Base-by-base conservation (phyloP, 2,113 vertebrate genomes). In the Zosterops lateralis region DNA sequence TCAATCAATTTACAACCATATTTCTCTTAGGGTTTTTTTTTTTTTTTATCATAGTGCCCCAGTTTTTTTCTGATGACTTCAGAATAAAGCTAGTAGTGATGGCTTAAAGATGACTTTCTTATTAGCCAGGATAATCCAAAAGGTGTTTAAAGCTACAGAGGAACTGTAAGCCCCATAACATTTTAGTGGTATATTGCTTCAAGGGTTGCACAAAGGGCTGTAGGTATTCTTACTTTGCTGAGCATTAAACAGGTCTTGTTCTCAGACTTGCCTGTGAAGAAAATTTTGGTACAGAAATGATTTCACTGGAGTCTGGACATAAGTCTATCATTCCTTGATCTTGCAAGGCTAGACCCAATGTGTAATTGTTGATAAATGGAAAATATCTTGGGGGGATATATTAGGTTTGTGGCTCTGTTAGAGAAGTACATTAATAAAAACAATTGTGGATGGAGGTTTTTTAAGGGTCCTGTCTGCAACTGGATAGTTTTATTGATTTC, bases 1-100 rank as follows among this genome's bases (percentile, higher is more conserved):
- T 92, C 47, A 73, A 93, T 95, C 94, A 93, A 58, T 88, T 92
- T 96, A 53, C 73, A 31, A 56, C 50, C 38, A 78, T 21, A 65
- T 92, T 95, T 91, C 38, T 68, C 26, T 50, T 45, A 34, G 58
- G 29, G 12, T 38, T 47, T 61, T 89, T 90, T 87, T 91, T 42
- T 47, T 64, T 89, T 90, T 87, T 86, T 85, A 61, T 82, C 65
- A 56, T 75, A 42, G 18, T 24, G 21, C 85, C 61, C 10, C 8
- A 56, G 13, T 53, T 76, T 75, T 44, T 75, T 54, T 62, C 17
- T n/a, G 25, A 45, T 54, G 3, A 73, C 13, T 89, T 80, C 50
- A 62, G n/a, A 81, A 54, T 54, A 58, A 62, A 19, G 28, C 54
- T 70, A 54, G 19, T 21, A 89, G 42, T 17, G 20, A 48, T 21